Evolutionary conservation across 2,113 vertebrate species (phyloP).

Genomic region (Alligator mississippiensis): DNA sequence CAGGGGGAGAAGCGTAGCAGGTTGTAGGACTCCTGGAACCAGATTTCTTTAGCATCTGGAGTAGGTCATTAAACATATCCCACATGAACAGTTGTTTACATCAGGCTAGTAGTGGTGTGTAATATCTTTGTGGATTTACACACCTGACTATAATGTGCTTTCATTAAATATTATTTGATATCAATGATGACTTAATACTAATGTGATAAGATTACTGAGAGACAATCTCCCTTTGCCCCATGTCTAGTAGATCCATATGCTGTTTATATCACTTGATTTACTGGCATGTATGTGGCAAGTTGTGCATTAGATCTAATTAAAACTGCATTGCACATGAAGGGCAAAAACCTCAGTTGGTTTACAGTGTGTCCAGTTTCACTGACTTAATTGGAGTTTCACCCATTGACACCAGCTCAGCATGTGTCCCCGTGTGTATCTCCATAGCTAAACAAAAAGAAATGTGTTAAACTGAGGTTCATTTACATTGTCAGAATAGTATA

Average conservation of each 20-base stretch:
- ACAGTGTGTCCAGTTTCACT: background rate
- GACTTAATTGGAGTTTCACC: background rate
- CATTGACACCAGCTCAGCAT: background rate
- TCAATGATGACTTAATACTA: constrained; percentile 5
- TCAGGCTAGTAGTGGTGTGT: constrained; percentile 60
- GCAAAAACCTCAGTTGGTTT: constrained; percentile 27
- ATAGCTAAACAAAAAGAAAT: background rate
- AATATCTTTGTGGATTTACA: constrained; percentile 45
- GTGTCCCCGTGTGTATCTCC: background rate
- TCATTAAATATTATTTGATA: constrained; percentile 30
- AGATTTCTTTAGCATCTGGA: constrained; percentile 69
- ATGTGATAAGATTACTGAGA: constrained; percentile 14
- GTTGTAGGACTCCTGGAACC: constrained; percentile 54
- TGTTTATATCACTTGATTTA: constrained; percentile 33
- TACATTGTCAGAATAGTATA: background rate
- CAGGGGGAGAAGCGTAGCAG: constrained; percentile 4
- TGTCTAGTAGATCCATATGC: background rate
- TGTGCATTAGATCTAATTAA: constrained; percentile 17
- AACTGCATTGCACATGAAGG: background rate
- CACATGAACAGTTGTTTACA: constrained; percentile 66
- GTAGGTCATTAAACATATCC: constrained; percentile 60
- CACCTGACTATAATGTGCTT: constrained; percentile 40
- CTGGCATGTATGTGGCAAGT: background rate
- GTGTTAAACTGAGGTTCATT: background rate
- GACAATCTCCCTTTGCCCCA: background rate